These are phyloP conservation scores for Cantharis nigra DNA, from an alignment of 2,888 invertebrate species.

Conservation along the genomic window DNA sequence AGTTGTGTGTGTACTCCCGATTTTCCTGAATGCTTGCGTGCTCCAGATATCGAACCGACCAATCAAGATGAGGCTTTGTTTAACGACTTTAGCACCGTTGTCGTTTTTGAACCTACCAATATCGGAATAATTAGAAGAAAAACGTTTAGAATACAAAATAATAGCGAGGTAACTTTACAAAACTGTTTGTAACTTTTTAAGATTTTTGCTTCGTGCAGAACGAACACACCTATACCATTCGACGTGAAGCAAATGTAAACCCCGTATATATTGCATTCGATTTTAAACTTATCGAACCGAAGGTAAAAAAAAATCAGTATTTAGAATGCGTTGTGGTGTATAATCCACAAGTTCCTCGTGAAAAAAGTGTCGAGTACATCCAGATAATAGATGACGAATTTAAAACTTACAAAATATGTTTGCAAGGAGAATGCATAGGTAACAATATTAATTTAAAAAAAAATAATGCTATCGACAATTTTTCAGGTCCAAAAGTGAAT, in stretches of 20 bases:
- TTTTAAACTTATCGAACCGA: conserved; percentile 45
- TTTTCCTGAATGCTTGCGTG: background rate
- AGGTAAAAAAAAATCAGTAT: conserved; percentile 37
- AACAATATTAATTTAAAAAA: conserved; percentile 2
- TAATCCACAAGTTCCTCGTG: conserved; percentile 44
- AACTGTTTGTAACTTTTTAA: background rate
- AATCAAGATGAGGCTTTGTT: background rate
- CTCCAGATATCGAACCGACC: background rate
- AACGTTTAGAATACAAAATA: conserved; percentile 21
- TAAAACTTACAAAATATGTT: conserved; percentile 40
- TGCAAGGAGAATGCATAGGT: conserved; percentile 48
- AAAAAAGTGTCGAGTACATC: conserved; percentile 50
- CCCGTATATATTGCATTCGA: conserved; percentile 50
- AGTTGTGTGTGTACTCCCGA: conserved; percentile 1
- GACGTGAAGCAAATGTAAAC: conserved; percentile 45
- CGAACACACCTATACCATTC: conserved; percentile 19
- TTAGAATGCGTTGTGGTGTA: conserved; percentile 47
- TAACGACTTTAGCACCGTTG: background rate
- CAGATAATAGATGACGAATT: conserved; percentile 41
- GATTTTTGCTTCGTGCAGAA: background rate
- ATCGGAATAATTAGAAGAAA: conserved; percentile 19
- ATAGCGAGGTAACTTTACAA: conserved; percentile 9
- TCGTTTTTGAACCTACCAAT: conserved; percentile 22
- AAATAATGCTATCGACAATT: background rate
- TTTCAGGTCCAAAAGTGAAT: conserved; percentile 31